Base-by-base conservation (phyloP, 1,140 invertebrate species). In the Penaeus indicus region DNA sequence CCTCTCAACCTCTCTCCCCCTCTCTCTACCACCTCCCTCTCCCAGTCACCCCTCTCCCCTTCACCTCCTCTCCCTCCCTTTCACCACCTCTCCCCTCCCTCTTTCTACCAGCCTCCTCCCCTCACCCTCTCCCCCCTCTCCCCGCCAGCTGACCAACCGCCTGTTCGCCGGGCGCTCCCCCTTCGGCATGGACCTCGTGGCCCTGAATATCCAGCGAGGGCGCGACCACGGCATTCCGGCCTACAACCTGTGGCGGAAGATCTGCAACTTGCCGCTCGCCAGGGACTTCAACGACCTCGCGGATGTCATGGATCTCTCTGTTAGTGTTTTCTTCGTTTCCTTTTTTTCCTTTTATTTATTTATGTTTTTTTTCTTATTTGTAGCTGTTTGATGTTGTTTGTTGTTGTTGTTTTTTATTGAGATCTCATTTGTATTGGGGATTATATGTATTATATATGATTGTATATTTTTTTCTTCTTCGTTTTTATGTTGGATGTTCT, bases 141-240 rank as follows among this genome's bases (percentile, higher is more conserved):
- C 32, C 62, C 90, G 91, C 60, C 90, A 95, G 93, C 90, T 95
- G 32, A 95, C 95, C 78, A 94, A 95, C 90, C 94, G 94, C 90
- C 92, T 95, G 81, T 95, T 95, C 91, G 93, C 94, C 91, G 93
- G 93, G 10, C 91, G 92, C 67, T 92, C 92, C 10, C 92, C 92
- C 63, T 94, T 95, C 86, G 95, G 95, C 22, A 92, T 95, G 91
- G 96, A 96, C 92, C 92, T 96, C n/a, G 93, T 95, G 78, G 94
- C 95, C 10, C 93, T 96, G 91, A 96, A 96, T 92, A 94, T 96
- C 61, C 95, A 96, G 92, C 92, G 95, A 89, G 95, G 95, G 19
- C 92, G 96, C 84, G 96, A 96, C 91, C 95, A 96, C 90, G 96
- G 95, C 4, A 91, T 96, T 5, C 94, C 95, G 18, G 93, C 94